Base-by-base conservation (phyloP, 2,797 vertebrate species). In the Gymnocypris eckloni region DNA sequence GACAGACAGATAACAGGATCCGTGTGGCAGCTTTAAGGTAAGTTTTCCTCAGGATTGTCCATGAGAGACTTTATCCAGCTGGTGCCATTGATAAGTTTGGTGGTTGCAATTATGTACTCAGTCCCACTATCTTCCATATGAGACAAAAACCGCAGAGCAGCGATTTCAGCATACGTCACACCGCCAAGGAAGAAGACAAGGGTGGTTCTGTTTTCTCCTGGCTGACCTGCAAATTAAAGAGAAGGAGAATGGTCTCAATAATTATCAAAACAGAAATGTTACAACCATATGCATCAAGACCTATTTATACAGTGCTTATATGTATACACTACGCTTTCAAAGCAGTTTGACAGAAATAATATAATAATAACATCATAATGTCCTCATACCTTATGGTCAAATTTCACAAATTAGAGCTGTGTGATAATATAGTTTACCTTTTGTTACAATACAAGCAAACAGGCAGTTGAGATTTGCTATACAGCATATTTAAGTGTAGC, bases 81-180 rank as follows among this genome's bases (percentile, higher is more conserved):
- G 61, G 96, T 97, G 11, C 98, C 98, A 0, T 98, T 99, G 86
- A 99, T 94, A 1, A 99, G 96, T 89, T 99, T 99, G 1, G 98
- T 99, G 16, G 98, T 98, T 56, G 97, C 98, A 75, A 99, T 97
- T 4, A 99, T 95, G 0, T 99, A 99, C 81, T 99, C 98, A 7
- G 97, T 99, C 75, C 98, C 97, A 6, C 98, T 96, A 20, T 99
- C 98, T 88, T 99, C 98, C 96, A 98, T 96, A 77, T 99, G 98
- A 33, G 98, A 99, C 67, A 99, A 96, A 82, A 99, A 99, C 2
- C 98, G 95, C 48, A 99, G 95, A 0, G 98, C 98, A 0, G 98
- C 97, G 39, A 99, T 98, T 90, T 99, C 98, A 0, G 98, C 98
- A 0, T 97, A 99, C 0, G 98, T 97, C 52, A 99, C 97, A 0